A percentile compares a stretch with the other conserved stretches of the same genome.
phyloP scores from a whole-genome alignment of 1,140 invertebrate genomes.

The Drosophila busckii region DNA sequence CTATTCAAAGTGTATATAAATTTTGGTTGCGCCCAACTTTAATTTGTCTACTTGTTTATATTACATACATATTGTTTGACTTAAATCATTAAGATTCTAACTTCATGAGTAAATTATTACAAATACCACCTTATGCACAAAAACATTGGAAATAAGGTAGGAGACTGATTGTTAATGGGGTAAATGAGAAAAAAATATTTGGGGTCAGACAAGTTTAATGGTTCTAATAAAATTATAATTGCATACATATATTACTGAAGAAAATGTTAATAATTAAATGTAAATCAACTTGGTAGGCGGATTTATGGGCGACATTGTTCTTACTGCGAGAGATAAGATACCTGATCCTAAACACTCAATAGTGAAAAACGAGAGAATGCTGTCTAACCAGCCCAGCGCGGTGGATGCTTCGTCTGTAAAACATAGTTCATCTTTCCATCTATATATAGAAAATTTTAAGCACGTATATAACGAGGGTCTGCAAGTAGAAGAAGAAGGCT shows the following conservation, averaged over 20 bases:
- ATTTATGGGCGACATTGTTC: constrained; percentile 89
- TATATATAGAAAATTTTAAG: constrained; percentile 87
- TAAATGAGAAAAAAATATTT: too few relatives aligned
- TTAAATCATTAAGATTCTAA: too few relatives aligned
- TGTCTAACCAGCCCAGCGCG: constrained; percentile 11
- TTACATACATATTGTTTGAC: too few relatives aligned
- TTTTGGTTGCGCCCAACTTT: too few relatives aligned
- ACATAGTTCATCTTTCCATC: constrained; percentile 84
- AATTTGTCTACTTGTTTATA: too few relatives aligned
- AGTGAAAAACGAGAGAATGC: not conserved
- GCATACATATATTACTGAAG: too few relatives aligned
- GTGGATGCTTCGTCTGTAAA: constrained; percentile 51
- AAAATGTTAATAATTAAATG: not conserved
- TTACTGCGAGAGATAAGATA: constrained; percentile 81
- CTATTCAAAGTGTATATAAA: too few relatives aligned
- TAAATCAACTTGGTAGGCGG: constrained; percentile 81
- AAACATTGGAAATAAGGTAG: too few relatives aligned
- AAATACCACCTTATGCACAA: too few relatives aligned
- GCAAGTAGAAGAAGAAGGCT: constrained; percentile 89
- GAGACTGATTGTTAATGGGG: too few relatives aligned
- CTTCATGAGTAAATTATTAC: too few relatives aligned
- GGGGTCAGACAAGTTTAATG: not conserved
- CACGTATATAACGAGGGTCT: constrained; percentile 88
- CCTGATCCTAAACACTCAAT: constrained; percentile 74
- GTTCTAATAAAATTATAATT: not conserved